phyloP scores from a whole-genome alignment of 2,888 invertebrate species.

The Piscicola geometra region DNA sequence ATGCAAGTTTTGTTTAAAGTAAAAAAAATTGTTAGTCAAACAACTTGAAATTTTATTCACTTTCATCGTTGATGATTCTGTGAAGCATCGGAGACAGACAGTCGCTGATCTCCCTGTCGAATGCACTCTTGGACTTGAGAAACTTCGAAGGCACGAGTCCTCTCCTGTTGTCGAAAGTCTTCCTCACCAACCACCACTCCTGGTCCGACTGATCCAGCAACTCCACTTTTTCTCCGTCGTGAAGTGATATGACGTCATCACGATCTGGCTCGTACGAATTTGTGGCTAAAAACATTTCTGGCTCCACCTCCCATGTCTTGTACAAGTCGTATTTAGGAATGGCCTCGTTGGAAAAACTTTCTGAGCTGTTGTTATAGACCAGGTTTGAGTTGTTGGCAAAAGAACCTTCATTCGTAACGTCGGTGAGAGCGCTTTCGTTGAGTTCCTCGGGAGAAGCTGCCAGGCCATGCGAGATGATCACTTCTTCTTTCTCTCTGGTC shows the following conservation, averaged over 20 bases:
- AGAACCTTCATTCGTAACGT: not conserved
- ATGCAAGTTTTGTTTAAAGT: not conserved
- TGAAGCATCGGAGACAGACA: slow-evolving; percentile 38
- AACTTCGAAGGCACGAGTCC: slow-evolving; percentile 43
- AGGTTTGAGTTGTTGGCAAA: not conserved
- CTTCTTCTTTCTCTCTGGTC: slow-evolving; percentile 41
- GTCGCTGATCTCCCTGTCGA: slow-evolving; percentile 39
- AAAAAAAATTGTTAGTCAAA: too few relatives aligned
- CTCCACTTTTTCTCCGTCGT: slow-evolving; percentile 45
- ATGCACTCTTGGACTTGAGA: slow-evolving; percentile 39
- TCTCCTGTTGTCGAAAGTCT: slow-evolving; percentile 41
- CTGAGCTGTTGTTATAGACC: too few relatives aligned
- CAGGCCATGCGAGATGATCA: slow-evolving; percentile 35
- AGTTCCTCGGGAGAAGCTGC: slow-evolving; percentile 13
- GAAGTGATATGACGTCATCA: slow-evolving; percentile 45
- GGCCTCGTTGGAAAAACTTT: not conserved
- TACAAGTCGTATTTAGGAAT: slow-evolving; percentile 22
- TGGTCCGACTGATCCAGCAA: slow-evolving; percentile 41
- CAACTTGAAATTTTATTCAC: slow-evolving; percentile 34
- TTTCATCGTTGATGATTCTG: slow-evolving; percentile 36
- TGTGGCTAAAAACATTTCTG: slow-evolving; percentile 38
- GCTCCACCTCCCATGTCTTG: slow-evolving; percentile 28
- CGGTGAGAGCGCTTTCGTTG: not conserved
- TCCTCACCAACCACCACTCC: slow-evolving; percentile 44
- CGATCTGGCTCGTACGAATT: slow-evolving; percentile 43